phyloP scores from a whole-genome alignment of 2,888 invertebrate species.

The Bibio marci region DNA sequence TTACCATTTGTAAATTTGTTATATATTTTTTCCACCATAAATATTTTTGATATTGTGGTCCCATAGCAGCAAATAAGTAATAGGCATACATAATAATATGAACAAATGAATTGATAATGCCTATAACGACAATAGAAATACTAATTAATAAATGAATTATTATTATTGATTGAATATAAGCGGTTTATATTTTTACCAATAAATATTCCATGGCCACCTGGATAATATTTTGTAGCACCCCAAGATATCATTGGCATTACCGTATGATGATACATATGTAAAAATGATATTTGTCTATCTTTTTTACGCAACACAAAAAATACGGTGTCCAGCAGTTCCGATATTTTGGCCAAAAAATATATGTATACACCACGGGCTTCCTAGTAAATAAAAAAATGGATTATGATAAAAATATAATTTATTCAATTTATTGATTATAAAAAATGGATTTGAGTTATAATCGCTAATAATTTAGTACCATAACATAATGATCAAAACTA shows the following conservation, averaged over 20 bases:
- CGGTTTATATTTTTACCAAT: conserved; percentile 30
- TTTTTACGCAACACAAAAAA: conserved; percentile 91
- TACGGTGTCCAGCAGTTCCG: conserved; percentile 78
- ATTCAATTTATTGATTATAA: too few species aligned
- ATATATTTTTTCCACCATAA: conserved; percentile 91
- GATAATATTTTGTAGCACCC: conserved; percentile 78
- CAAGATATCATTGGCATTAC: conserved; percentile 90
- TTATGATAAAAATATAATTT: neutral
- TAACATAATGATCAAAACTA: too few species aligned
- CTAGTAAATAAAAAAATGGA: conserved; percentile 24
- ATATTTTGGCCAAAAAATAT: conserved; percentile 77
- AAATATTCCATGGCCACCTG: conserved; percentile 80
- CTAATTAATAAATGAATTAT: conserved; percentile 8
- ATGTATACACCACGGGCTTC: conserved; percentile 58
- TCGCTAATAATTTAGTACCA: too few species aligned
- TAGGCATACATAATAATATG: conserved; percentile 92
- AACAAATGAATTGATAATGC: conserved; percentile 80
- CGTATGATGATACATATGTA: conserved; percentile 88
- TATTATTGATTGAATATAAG: neutral
- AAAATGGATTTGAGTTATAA: too few species aligned
- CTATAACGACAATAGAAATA: conserved; percentile 17
- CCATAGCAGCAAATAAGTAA: conserved; percentile 75
- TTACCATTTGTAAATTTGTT: conserved; percentile 79
- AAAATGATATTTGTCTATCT: conserved; percentile 70
- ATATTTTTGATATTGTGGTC: conserved; percentile 73